Evolutionary conservation across 2,888 invertebrate genomes (phyloP).

Genomic region (Ormia ochracea): DNA sequence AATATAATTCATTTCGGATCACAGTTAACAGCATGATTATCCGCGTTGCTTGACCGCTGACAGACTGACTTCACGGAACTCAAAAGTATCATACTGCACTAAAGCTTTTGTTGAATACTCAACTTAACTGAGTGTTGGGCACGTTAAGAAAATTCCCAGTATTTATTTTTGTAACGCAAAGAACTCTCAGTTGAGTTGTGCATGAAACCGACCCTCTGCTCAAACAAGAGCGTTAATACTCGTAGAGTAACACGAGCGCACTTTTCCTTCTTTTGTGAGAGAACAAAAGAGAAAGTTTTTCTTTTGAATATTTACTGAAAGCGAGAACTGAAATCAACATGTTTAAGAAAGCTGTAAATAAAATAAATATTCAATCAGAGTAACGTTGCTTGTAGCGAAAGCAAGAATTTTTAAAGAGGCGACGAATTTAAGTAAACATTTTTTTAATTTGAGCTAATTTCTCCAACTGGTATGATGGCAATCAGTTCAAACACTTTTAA

Average conservation of each 20-base stretch:
- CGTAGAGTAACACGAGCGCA: background rate
- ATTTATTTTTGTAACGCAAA: background rate
- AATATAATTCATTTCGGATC: background rate
- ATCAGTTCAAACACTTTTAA: too few relatives aligned
- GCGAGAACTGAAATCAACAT: background rate
- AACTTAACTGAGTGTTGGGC: background rate
- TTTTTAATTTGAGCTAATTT: too few relatives aligned
- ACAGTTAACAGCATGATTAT: background rate
- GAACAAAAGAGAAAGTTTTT: background rate
- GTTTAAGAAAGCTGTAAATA: background rate
- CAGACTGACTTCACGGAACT: constrained; percentile 36
- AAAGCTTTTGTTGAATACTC: constrained; percentile 20
- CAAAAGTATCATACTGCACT: background rate
- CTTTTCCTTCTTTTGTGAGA: background rate
- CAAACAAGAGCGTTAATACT: background rate
- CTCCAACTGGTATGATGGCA: too few relatives aligned
- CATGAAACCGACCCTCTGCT: background rate
- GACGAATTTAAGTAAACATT: too few relatives aligned
- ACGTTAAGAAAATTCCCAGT: constrained; percentile 24
- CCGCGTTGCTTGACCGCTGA: constrained; percentile 32
- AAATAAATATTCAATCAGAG: background rate
- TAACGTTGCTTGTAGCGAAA: background rate
- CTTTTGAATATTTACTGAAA: background rate
- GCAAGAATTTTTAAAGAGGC: too few relatives aligned
- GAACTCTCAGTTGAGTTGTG: background rate